phyloP scores from a whole-genome alignment of 35 echinoderm and acorn worm species.

The Holothuria glaberrima region DNA sequence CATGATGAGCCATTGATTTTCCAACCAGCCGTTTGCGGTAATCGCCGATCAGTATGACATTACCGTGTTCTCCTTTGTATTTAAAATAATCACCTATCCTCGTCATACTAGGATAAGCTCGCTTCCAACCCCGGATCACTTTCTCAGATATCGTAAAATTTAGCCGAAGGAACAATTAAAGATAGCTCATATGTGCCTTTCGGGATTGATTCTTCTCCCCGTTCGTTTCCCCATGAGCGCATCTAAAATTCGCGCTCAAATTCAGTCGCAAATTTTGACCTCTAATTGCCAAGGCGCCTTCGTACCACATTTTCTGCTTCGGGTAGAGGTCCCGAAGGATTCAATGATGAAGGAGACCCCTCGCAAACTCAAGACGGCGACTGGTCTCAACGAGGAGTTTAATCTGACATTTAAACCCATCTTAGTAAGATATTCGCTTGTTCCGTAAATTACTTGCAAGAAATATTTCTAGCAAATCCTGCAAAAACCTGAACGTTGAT shows the following conservation, averaged over 20 bases:
- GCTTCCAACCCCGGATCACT: constrained; percentile 7
- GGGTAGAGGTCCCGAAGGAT: constrained; percentile 20
- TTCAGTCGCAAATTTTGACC: constrained; percentile 47
- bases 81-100: too few species aligned
- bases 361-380: constrained; percentile 30
- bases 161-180: constrained; percentile 49
- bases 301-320: constrained; percentile 28
- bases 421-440: constrained; percentile 44
- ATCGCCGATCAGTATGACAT: too few species aligned
- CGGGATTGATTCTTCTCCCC: constrained; percentile 30
- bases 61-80: too few species aligned
- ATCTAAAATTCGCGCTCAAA: constrained; percentile 35
- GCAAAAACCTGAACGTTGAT: constrained; percentile 15
- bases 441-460: constrained; percentile 40
- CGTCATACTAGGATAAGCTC: constrained; percentile 5
- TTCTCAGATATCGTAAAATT: constrained; percentile 25
- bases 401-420: constrained; percentile 46
- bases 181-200: constrained; percentile 55
- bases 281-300: constrained; percentile 54
- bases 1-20: too few species aligned
- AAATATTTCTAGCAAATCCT: background rate
- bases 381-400: constrained; percentile 11
- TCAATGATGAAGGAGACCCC: constrained; percentile 25
- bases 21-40: too few species aligned
- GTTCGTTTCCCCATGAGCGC: constrained; percentile 36